Base-by-base conservation (phyloP, 2,888 invertebrate genomes). In the Agonopterix arenella region DNA sequence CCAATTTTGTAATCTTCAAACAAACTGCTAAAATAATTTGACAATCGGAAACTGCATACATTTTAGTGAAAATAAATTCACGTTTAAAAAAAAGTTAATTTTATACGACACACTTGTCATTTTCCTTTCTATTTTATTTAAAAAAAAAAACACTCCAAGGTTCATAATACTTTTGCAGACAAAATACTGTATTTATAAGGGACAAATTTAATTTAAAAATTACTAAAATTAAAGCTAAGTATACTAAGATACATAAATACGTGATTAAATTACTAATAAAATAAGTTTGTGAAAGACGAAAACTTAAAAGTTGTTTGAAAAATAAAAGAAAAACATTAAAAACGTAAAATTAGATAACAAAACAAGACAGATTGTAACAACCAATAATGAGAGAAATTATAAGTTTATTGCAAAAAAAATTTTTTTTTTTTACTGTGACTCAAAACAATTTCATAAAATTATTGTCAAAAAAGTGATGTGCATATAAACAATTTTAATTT, bases 321-420 rank as follows among this genome's bases (percentile, higher is more conserved):
- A 74, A 28, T 28, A 28, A 28, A 28, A 28, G 28, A 28, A 76
- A 72, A 77, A 80, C 73, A 49, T 66, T 56, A 11, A 11, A 63
- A 74, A 82, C 71, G 69, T 84, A 86, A 83, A 86, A 86, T 84
- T 85, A 88, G 71, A 80, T 83, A 88, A 88, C 86, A 80, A 81
- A 84, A 86, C 80, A 81, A 77, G 69, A 67, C 5, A 28, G 28
- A 60, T 57, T 56, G 70, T 81, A 85, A 88, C 86, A 84, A 84
- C 81, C 80, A 80, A 80, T 85, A 78, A 66, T 58, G 51, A 50
- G 53, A 51, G 44, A 53, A 52, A 47, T 45, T 28, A 28, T 7
- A 54, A 63, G 64, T 65, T 64, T 61, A 64, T 61, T 66, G 64
- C 52, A 60, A 62, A 18, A 41, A 28, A n/a, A n/a, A n/a, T n/a